Evolutionary conservation across 2,888 invertebrate genomes (phyloP).

Genomic region (Cremastobaeus sp.): DNA sequence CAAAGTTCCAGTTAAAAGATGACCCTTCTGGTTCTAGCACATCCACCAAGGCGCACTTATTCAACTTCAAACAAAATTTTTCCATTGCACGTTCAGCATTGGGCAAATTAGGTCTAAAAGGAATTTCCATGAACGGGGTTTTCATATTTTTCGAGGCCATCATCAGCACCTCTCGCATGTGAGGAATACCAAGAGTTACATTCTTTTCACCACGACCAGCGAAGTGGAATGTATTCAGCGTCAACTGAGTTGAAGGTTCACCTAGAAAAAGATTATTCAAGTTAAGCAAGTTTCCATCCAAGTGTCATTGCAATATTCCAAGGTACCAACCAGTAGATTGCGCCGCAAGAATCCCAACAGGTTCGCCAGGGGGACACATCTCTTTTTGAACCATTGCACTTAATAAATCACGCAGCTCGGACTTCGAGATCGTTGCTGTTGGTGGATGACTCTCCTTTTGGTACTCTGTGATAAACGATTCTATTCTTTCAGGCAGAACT

Average conservation of each 20-base stretch:
- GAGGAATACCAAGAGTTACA: slow-evolving; percentile 99
- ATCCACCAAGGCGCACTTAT: slow-evolving; percentile 88
- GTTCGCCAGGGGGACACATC: slow-evolving; percentile 93
- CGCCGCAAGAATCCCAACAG: slow-evolving; percentile 96
- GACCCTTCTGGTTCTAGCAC: too few relatives aligned
- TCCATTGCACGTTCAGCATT: slow-evolving; percentile 82
- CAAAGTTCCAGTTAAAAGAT: too few relatives aligned
- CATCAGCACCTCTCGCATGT: slow-evolving; percentile 98
- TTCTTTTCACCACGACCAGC: slow-evolving; percentile 99
- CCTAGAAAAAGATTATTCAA: slow-evolving; percentile 80
- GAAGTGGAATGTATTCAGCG: slow-evolving; percentile 99
- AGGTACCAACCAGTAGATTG: slow-evolving; percentile 85
- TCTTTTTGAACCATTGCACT: slow-evolving; percentile 88
- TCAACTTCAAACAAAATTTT: slow-evolving; percentile 84
- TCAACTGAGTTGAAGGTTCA: slow-evolving; percentile 99
- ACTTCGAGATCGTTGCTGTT: slow-evolving; percentile 56
- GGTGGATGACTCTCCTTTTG: slow-evolving; percentile 73
- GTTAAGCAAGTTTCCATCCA: too few relatives aligned
- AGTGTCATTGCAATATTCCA: too few relatives aligned
- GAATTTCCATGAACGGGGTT: slow-evolving; percentile 98
- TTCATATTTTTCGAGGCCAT: slow-evolving; percentile 94
- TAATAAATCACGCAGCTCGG: slow-evolving; percentile 84
- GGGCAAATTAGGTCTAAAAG: slow-evolving; percentile 82
- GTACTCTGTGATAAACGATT: slow-evolving; percentile 83
- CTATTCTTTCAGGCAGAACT: slow-evolving; percentile 89